A percentile compares a stretch with the other conserved stretches of the same genome.
These are phyloP conservation scores for Ailuropoda melanoleuca DNA, from an alignment of 2,113 vertebrate genomes.

Conservation along the genomic window DNA sequence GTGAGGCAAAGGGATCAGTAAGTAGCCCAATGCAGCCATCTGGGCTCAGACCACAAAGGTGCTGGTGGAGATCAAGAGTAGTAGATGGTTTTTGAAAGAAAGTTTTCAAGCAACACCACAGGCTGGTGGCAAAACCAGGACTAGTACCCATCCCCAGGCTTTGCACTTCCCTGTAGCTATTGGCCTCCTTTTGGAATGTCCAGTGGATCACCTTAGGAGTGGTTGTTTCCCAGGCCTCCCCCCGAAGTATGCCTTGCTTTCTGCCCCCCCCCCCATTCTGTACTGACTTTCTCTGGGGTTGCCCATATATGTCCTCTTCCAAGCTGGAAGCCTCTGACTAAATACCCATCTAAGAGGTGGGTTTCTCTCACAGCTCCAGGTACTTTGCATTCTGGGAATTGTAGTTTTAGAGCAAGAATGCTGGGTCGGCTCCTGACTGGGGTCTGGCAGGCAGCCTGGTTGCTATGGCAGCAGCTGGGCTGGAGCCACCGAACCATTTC, in stretches of 20 bases:
- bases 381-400: constrained; percentile 72
- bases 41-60: background rate
- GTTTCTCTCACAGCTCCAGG: background rate
- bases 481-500: constrained; percentile 80
- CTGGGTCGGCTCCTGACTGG: constrained; percentile 39
- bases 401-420: constrained; percentile 64
- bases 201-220: background rate
- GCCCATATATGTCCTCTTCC: background rate
- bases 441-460: constrained; percentile 79
- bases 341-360: background rate
- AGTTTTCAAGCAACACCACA: background rate
- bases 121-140: background rate
- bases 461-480: constrained; percentile 78
- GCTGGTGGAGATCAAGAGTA: background rate
- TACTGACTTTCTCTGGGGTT: background rate
- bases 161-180: background rate
- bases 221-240: background rate
- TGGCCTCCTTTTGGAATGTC: background rate
- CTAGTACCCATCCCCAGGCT: background rate
- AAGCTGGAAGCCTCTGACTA: background rate
- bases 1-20: background rate
- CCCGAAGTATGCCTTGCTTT: background rate
- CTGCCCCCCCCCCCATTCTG: background rate
- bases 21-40: background rate
- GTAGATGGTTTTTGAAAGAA: background rate